Conservation (phyloP, 2,113 vertebrate genomes). For the Variabilichromis moorii region DNA sequence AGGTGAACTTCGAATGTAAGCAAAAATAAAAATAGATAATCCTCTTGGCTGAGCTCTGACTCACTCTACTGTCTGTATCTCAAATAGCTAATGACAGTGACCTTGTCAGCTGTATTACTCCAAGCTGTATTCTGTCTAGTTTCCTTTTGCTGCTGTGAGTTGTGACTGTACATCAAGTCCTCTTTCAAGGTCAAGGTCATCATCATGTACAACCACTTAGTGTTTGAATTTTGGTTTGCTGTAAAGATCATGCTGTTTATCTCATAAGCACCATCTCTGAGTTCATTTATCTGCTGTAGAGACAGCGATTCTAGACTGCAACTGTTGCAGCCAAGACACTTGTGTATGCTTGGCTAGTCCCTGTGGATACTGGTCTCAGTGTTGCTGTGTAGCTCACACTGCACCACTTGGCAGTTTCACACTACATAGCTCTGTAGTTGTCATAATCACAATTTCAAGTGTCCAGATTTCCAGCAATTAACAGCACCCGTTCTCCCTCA, state of each 20-base stretch:
- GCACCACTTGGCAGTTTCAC: not conserved
- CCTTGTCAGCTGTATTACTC: not conserved
- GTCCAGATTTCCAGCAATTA: not conserved
- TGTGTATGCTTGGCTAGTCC: not conserved
- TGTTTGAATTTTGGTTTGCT: not conserved
- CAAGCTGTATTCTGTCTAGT: not conserved
- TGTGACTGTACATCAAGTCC: not conserved
- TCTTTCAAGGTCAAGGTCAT: not conserved
- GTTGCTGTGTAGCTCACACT: not conserved
- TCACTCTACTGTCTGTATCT: not conserved
- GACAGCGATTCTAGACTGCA: not conserved
- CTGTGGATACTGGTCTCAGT: not conserved
- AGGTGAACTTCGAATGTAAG: not conserved
- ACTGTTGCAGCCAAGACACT: not conserved
- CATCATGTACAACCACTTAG: fast-evolving
- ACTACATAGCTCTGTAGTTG: not conserved
- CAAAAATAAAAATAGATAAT: not conserved
- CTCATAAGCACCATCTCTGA: not conserved
- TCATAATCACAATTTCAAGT: not conserved
- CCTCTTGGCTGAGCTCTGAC: not conserved
- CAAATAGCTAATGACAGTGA: not conserved
- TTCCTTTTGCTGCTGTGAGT: not conserved
- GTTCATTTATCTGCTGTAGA: not conserved
- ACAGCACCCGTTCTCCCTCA: not conserved
- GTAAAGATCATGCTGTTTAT: not conserved